phyloP scores from a whole-genome alignment of 2,113 vertebrate species.

The Arvicanthis niloticus region DNA sequence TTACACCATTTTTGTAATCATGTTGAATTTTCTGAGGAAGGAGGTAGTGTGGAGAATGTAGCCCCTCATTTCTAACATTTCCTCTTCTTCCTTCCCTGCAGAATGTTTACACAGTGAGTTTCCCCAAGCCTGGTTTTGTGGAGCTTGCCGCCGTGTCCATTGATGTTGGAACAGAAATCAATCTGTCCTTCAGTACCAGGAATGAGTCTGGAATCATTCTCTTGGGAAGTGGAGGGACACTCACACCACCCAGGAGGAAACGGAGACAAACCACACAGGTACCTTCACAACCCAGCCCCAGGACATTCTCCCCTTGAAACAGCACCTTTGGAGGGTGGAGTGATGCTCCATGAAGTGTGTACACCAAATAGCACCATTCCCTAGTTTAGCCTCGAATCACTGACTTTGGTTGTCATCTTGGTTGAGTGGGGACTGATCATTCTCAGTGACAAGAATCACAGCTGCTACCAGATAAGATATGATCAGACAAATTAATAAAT shows the following conservation, averaged over 20 bases:
- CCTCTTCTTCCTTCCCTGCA: slow-evolving; percentile 75
- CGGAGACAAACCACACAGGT: slow-evolving; percentile 92
- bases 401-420: neutral
- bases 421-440: neutral
- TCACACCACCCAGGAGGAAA: slow-evolving; percentile 88
- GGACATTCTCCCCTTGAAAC: neutral
- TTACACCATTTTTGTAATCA: slow-evolving; percentile 27
- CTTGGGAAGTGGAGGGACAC: slow-evolving; percentile 89
- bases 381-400: neutral
- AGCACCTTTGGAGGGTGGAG: neutral
- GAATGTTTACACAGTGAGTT: slow-evolving; percentile 96
- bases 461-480: neutral
- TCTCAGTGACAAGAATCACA: neutral
- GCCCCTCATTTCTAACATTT: neutral
- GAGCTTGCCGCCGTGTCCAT: slow-evolving; percentile 91
- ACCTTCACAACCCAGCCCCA: neutral
- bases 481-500: neutral
- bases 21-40: neutral
- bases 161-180: slow-evolving; percentile 93
- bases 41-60: neutral
- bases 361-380: neutral
- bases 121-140: slow-evolving; percentile 94
- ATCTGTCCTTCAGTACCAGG: slow-evolving; percentile 96
- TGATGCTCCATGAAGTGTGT: neutral
- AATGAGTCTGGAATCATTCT: slow-evolving; percentile 95